phyloP scores from a whole-genome alignment of 2,113 vertebrate genomes.

The Coptodon rendalli region DNA sequence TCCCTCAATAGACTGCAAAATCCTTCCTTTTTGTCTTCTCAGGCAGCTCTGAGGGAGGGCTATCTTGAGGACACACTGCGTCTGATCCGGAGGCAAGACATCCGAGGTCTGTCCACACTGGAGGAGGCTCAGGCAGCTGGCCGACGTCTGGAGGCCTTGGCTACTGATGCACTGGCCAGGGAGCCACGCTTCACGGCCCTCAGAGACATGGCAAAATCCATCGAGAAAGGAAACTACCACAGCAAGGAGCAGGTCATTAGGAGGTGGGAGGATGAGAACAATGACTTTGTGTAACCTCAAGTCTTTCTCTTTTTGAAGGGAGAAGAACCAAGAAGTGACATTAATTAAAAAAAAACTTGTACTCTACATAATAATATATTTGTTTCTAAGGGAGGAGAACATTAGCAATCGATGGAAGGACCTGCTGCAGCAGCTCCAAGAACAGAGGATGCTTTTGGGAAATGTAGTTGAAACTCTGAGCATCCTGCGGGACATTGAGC shows the following conservation, averaged over 20 bases:
- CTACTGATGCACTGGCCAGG: conserved; percentile 77
- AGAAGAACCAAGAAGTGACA: not conserved
- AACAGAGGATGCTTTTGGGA: conserved; percentile 57
- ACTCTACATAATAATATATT: not conserved
- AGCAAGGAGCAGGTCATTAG: conserved; percentile 68
- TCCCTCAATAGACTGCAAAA: not conserved
- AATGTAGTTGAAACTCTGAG: conserved; percentile 64
- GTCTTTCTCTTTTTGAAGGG: not conserved
- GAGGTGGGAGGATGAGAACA: conserved; percentile 62
- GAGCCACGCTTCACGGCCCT: conserved; percentile 79
- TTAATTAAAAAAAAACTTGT: not conserved
- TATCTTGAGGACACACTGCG: conserved; percentile 77
- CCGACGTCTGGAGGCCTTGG: conserved; percentile 80
- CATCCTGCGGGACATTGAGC: conserved; percentile 75
- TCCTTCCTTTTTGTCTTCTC: not conserved
- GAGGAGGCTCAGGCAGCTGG: conserved; percentile 70
- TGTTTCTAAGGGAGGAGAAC: conserved; percentile 38
- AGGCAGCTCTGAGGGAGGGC: conserved; percentile 77
- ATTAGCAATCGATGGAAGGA: conserved; percentile 75
- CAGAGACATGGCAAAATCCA: conserved; percentile 68
- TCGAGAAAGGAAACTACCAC: conserved; percentile 81
- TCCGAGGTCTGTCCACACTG: conserved; percentile 41
- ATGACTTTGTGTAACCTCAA: not conserved
- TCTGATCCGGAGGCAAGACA: conserved; percentile 72
- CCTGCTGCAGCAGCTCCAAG: conserved; percentile 75